A percentile compares a stretch with the other conserved stretches of the same genome.
Evolutionary conservation across 2,888 invertebrate species (phyloP).

Genomic region (Boloria euphrosyne): DNA sequence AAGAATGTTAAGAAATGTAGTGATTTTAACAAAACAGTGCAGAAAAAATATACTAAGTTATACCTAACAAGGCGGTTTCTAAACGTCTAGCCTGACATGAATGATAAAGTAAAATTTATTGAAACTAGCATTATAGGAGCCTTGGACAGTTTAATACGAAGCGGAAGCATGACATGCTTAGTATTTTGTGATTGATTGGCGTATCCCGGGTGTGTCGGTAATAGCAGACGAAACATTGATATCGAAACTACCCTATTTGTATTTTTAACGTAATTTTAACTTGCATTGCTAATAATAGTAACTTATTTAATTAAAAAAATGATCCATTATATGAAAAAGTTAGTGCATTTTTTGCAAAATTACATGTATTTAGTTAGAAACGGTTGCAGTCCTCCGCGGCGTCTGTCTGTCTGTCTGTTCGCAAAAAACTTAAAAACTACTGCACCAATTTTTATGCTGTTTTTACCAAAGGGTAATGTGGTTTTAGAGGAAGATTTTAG

Average conservation of each 20-base stretch:
- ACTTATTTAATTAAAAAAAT: neutral
- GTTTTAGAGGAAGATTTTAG: no score
- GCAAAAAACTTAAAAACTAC: no score
- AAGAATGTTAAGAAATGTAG: no score
- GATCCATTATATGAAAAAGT: neutral
- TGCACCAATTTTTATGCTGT: no score
- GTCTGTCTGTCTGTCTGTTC: no score
- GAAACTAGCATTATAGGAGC: constrained; percentile 11
- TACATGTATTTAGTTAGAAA: no score
- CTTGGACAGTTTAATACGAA: constrained; percentile 28
- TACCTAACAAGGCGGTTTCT: no score
- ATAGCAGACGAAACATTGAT: constrained; percentile 22
- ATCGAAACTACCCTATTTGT: constrained; percentile 4
- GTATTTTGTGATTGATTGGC: constrained; percentile 34
- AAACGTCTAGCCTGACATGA: neutral
- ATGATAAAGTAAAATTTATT: constrained; percentile 16
- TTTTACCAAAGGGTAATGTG: no score
- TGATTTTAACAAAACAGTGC: no score
- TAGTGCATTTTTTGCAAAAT: no score
- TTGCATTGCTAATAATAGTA: neutral
- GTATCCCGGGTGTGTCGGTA: constrained; percentile 30
- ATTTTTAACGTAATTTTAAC: neutral
- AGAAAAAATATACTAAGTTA: no score
- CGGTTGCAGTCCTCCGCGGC: no score
- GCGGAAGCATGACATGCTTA: constrained; percentile 33